Evolutionary conservation across 1,140 invertebrate genomes (phyloP), one percentile per base, ranked within the genome.

Genomic region (Vanessa tameamea): DNA sequence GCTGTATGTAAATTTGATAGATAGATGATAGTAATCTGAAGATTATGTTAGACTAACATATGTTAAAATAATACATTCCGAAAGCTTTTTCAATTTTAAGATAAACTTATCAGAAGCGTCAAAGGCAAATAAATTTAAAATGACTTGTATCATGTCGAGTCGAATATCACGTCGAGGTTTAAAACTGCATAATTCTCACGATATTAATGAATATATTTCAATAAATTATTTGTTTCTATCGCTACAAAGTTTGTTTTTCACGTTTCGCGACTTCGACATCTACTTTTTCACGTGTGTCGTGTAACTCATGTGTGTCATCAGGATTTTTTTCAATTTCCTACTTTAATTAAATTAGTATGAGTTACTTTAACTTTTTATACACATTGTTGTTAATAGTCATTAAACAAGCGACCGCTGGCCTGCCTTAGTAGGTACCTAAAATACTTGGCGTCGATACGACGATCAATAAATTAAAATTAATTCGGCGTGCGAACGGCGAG

Each of bases 381-480:
- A 47, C 43, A 61, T 37, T 15, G 31, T 61, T 61, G 57, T 61
- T 61, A 61, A 61, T 61, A 61, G 57, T 37, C 26, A 61, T 61
- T 61, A 31, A 61, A 43, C 26, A 37, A 61, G 16, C 57, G 57
- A 81, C 79, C 78, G 53, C 76, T 82, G 79, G 79, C 50, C 81
- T 78, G 82, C 69, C 76, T 86, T 85, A 84, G 87, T 88, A 88
- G 89, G 85, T 83, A 91, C 73, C 85, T 89, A 86, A 91, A 91
- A 90, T 89, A 89, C 87, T 87, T 83, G 68, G 81, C 81, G 85
- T 87, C 87, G 86, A 88, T 89, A 87, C 86, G 81, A 79, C 86
- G 87, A 89, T 91, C 90, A 91, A 92, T 92, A 92, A 92, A 92
- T 92, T 91, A 92, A 92, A 92, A 92, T 92, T 92, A 92, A 92